Percentiles rank a stretch among this genome's conserved stretches.
Conservation (phyloP, 2,888 invertebrate genomes). For the Prenolepis imparis region DNA sequence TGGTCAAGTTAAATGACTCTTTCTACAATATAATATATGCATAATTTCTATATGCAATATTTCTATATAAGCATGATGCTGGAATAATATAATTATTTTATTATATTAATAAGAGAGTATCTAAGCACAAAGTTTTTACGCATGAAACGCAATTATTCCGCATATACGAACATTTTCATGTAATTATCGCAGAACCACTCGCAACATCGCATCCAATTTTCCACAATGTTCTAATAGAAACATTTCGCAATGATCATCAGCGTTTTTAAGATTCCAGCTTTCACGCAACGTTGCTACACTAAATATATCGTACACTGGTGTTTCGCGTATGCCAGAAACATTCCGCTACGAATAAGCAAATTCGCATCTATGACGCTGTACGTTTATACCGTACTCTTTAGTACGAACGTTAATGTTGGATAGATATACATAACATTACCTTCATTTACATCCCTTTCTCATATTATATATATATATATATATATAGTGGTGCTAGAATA, state of each 20-base stretch:
- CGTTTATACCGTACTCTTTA: slow-evolving; percentile 2
- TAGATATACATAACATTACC: neutral
- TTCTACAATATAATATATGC: neutral
- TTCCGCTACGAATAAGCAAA: neutral
- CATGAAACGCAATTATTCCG: neutral
- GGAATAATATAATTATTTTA: neutral
- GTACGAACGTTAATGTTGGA: neutral
- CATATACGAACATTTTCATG: neutral
- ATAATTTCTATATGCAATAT: no score
- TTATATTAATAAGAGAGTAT: neutral
- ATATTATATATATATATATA: neutral
- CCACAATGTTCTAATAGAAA: neutral
- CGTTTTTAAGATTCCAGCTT: neutral
- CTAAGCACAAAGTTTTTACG: neutral
- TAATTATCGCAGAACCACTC: neutral
- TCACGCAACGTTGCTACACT: neutral
- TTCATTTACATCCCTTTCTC: neutral
- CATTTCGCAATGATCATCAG: neutral
- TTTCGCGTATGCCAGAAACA: neutral
- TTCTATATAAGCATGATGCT: no score
- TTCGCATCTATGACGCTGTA: neutral
- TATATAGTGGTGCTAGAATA: slow-evolving; percentile 4
- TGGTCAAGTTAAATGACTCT: neutral
- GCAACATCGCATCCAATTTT: neutral
- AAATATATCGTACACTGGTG: neutral